A percentile compares a stretch with the other conserved stretches of the same genome.
Conservation (phyloP, 1,140 invertebrate genomes). For the Trachelipus rathkii region DNA sequence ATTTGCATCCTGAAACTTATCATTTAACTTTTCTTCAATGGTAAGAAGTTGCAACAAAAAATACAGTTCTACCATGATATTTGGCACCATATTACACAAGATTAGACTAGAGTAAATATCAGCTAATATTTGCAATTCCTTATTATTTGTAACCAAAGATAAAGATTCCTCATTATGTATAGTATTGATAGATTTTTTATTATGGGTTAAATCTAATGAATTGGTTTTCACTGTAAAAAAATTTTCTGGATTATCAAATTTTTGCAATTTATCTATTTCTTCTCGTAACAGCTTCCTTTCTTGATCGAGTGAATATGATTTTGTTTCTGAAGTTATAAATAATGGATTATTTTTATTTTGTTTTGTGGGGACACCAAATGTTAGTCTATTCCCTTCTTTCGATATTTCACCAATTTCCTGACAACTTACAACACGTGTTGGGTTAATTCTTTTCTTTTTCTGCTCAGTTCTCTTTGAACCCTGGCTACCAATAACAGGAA, state of each 20-base stretch:
- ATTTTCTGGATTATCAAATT: too few relatives aligned
- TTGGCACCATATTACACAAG: conserved; percentile 54
- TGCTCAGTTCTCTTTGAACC: neutral
- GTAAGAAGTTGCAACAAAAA: conserved; percentile 58
- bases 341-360: neutral
- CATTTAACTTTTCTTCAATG: conserved; percentile 29
- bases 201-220: too few relatives aligned
- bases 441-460: neutral
- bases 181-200: neutral
- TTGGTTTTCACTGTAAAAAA: too few relatives aligned
- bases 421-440: neutral
- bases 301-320: neutral
- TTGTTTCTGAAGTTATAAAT: neutral
- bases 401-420: neutral
- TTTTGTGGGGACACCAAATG: neutral
- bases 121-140: conserved; percentile 52
- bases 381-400: neutral
- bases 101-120: conserved; percentile 52
- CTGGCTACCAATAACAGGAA: neutral
- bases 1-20: neutral
- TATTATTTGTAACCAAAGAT: conserved; percentile 50
- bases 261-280: neutral
- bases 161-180: conserved; percentile 27
- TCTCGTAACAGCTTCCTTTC: neutral
- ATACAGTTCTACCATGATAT: conserved; percentile 59